Base-by-base conservation (phyloP, 2,888 invertebrate genomes). In the Camptogramma bilineatum region DNA sequence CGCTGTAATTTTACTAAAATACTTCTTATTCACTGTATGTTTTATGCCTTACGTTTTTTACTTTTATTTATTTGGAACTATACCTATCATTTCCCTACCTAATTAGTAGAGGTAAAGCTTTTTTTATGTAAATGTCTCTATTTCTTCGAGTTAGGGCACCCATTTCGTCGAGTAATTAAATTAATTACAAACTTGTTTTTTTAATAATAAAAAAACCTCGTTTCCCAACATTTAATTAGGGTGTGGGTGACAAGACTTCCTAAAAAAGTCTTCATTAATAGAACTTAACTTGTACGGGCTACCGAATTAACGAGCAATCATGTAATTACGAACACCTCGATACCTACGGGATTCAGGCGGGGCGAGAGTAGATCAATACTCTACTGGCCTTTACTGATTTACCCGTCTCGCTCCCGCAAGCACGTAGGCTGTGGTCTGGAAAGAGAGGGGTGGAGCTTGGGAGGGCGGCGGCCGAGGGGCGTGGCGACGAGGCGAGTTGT, bases 231-330 rank as follows among this genome's bases (percentile, higher is more conserved):
- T 72, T 76, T 80, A 83, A 83, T 84, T 81, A 83, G 78, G 80
- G 79, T 79, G 78, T 77, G 80, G 83, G 81, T 83, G 84, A 83
- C 81, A 81, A 80, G 79, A 77, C 77, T 77, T 75, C 78, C 71
- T 79, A 84, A 85, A 88, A 28, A 88, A 88, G 85, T 80, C 77
- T 82, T 82, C 87, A 85, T 88, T 88, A 90, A 90, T 87, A 86
- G 87, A 83, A 79, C 76, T 82, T 73, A 83, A 84, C 87, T 87
- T 86, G 87, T 86, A 82, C 81, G 71, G 68, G 90, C 91, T 91
- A 88, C 92, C 84, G 91, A 87, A 88, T 90, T 90, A 90, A 90
- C 88, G 86, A 80, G 84, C 86, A 82, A 86, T 87, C 86, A 83
- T 84, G 87, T 87, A 85, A 88, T 90, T 88, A 89, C 85, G 69